Base-by-base conservation (phyloP, 2,888 invertebrate species). In the Perizoma flavofasciatum region DNA sequence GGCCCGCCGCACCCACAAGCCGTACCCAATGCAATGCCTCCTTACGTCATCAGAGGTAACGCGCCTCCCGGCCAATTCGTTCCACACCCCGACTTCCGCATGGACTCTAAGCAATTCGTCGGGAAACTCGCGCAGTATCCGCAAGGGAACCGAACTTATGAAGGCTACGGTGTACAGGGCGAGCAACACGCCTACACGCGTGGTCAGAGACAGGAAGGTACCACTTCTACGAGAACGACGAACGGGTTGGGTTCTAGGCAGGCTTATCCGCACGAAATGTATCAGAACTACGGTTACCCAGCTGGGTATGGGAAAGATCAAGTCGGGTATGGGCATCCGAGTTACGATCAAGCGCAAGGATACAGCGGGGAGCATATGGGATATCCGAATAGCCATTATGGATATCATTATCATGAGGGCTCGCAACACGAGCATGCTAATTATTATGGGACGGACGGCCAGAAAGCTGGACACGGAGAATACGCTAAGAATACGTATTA, bases 1-100 rank as follows among this genome's bases (percentile, higher is more conserved):
- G 93, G 94, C 60, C 92, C 93, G 35, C 92, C 93, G 56, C 92
- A 93, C 72, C 93, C 93, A 48, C 94, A 94, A 79, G 92, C 93
- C 58, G 93, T 94, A 67, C 93, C 93, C 22, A 94, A 93, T 72
- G 87, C 93, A 37, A 92, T 94, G 79, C 93, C 94, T 4, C 93
- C 94, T 0, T 94, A 94, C 72, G 93, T 92, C 8, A 92, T 91
- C 63, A 86, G 93, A 76, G 93, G 92, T 60, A 92, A 89, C 61
- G 89, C 88, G 10, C 89, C 92, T 10, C 89, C 91, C 5, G 88
- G 89, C 5, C 92, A 92, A 68, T 92, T 91, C 55, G 85, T 89
- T 7, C 85, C 92, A 5, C 92, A 93, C 71, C 86, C 93, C 33
- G 93, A 93, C 69, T 93, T 93, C 66, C 85, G 91, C 9, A 86